Base-by-base conservation (phyloP, 2,113 vertebrate genomes). In the Sturnira hondurensis region DNA sequence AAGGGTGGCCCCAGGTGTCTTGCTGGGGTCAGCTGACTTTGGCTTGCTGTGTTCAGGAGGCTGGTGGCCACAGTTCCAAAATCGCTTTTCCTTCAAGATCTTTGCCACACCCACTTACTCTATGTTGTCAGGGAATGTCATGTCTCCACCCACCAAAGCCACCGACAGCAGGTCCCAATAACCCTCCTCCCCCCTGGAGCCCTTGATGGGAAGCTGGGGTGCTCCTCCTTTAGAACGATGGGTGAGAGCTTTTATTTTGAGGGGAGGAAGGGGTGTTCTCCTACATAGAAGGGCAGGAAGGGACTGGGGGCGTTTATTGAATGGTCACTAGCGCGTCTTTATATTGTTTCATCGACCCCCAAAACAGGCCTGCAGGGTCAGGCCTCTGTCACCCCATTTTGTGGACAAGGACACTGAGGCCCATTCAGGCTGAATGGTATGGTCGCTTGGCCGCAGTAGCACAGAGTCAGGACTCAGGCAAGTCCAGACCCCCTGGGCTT, bases 91-190 rank as follows among this genome's bases (percentile, higher is more conserved):
- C 31, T 58, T 33, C 45, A 63, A n/a, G 24, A 80, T 70, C 70
- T 67, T 63, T 14, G 50, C 43, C 74, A 19, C 14, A 38, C 12
- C 31, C 24, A 6, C 61, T 52, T 36, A 12, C 41, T 52, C 68
- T 52, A 77, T 74, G 78, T 58, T 28, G 20, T 70, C 86, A 50
- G 24, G 28, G 47, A 73, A 24, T 83, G 38, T 91, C 5, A 65
- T 36, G 17, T 74, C 54, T 33, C 45, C 16, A 14, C 45, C 56
- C 54, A 24, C 33, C 5, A 1, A 41, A 13, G 26, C 78, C 36
- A 17, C 4, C 22, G 65, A 41, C 36, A 13, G 45, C 15, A 4
- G 0, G 0, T 4, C 31, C 28, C 41, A 7, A 0, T 2, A 0
- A 1, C 22, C 31, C n/a, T 33, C 24, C 43, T 50, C 1, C 6